Evolutionary conservation across 2,113 vertebrate species (phyloP), one percentile per base, ranked within the genome.

Genomic region (Gambusia holbrooki): DNA sequence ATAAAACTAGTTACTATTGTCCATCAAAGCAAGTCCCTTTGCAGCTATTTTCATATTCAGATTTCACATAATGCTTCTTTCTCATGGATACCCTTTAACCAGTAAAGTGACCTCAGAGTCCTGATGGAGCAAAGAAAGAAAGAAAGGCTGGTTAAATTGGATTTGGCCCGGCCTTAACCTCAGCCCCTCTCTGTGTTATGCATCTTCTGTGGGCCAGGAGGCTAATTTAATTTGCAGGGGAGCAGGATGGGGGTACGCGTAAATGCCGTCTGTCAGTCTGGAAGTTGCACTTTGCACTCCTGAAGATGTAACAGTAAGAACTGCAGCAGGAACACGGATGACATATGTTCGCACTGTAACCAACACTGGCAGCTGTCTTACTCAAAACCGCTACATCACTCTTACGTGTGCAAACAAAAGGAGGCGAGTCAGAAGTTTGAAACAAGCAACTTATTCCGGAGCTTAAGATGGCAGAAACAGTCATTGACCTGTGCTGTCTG

Each of bases 401-500:
- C 69, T 51, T 54, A 48, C 77, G 65, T 63, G 45, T 65, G 78
- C 17, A 78, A 72, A 37, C n/a, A 13, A 32, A 29, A n/a, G 37
- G 13, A 2, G n/a, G 37, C 14, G 2, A 33, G 65, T 64, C n/a
- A 12, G n/a, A 33, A 25, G 37, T 33, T 68, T 29, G 19, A 60
- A 33, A 63, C 30, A 65, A 62, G 62, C 1, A 15, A 64, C 30
- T 54, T 35, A 7, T 19, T 84, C 22, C 13, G 61, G 9, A 25
- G 45, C 62, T 67, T 69, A 45, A 45, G 37, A 14, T 25, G 35
- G 15, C 62, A 27, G 28, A 37, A 66, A 78, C 4, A 74, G 37
- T 68, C 61, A 86, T 92, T 67, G 54, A 98, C 97, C 95, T 95
- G 89, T 96, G 93, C n/a, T 97, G 96, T 66, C 94, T 93, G 93